Evolutionary conservation across 2,113 vertebrate species (phyloP).

Genomic region (Brachypodius melanocephalos): DNA sequence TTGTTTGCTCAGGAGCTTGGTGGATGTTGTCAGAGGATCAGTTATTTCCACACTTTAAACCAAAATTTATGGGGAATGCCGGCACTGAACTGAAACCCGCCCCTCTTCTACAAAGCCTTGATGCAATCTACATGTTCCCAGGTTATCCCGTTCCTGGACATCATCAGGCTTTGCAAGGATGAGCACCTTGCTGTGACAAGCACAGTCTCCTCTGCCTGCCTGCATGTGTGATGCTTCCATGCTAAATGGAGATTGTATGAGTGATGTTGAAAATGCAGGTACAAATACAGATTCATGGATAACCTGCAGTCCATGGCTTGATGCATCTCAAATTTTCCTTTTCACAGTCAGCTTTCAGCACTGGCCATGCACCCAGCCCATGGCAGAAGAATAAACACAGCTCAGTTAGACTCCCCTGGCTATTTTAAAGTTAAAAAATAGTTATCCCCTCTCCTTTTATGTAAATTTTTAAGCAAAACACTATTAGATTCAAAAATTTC

Average conservation of each 20-base stretch:
- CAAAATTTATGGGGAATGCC: neutral
- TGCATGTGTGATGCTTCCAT: rapidly evolving
- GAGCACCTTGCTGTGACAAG: neutral
- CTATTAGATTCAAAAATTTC: neutral
- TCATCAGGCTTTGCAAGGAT: neutral
- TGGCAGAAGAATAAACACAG: neutral
- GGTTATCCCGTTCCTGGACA: rapidly evolving
- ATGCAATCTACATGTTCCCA: rapidly evolving
- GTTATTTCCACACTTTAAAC: rapidly evolving
- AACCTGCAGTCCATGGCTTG: rapidly evolving
- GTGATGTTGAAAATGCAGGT: neutral
- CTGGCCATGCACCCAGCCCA: rapidly evolving
- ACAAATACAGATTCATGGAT: neutral
- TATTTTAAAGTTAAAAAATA: neutral
- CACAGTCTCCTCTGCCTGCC: rapidly evolving
- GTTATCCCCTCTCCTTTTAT: neutral
- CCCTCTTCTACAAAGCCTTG: rapidly evolving
- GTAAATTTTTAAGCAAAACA: neutral
- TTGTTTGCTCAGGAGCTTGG: neutral
- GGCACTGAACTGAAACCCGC: neutral
- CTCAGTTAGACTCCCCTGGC: neutral
- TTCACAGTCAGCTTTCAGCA: neutral
- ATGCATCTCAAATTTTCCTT: neutral
- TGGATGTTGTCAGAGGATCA: rapidly evolving
- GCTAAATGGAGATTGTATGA: neutral